Conservation (phyloP, 2,797 vertebrate genomes). For the Pangasius larnaudii region DNA sequence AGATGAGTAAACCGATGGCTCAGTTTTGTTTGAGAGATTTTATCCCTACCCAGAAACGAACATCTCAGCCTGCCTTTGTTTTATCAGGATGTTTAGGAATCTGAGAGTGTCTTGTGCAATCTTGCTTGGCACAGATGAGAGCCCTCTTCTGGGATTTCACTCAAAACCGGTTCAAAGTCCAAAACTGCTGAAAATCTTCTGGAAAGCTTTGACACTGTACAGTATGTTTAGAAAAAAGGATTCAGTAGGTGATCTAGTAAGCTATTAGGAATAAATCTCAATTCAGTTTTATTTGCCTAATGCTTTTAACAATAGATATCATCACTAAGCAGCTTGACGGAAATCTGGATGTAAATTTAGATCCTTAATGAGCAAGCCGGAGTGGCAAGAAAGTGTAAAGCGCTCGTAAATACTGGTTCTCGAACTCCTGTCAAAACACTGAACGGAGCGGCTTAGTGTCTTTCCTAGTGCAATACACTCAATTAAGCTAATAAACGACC, state of each 20-base stretch:
- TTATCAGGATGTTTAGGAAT: not conserved
- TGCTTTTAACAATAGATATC: not conserved
- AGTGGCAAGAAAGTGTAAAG: too few species aligned
- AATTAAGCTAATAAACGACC: too few species aligned
- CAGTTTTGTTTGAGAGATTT: conserved; percentile 4
- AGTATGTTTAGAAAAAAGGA: not conserved
- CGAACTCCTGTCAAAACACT: too few species aligned
- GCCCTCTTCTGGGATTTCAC: not conserved
- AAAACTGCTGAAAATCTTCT: not conserved
- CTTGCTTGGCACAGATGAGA: not conserved
- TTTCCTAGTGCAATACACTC: not conserved
- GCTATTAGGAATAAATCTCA: not conserved
- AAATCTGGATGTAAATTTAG: not conserved
- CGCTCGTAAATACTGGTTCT: too few species aligned
- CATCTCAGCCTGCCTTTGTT: not conserved
- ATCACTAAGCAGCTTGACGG: not conserved
- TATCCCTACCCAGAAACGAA: not conserved
- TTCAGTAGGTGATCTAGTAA: not conserved
- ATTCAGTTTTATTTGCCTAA: not conserved
- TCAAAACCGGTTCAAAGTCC: not conserved
- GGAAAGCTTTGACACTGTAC: not conserved
- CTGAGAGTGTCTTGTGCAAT: conserved; percentile 1
- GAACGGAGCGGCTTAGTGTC: not conserved
- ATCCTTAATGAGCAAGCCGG: too few species aligned
- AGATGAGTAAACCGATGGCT: not conserved